Evolutionary conservation across 2,888 invertebrate genomes (phyloP).

Genomic region (Diarsia dahlii): DNA sequence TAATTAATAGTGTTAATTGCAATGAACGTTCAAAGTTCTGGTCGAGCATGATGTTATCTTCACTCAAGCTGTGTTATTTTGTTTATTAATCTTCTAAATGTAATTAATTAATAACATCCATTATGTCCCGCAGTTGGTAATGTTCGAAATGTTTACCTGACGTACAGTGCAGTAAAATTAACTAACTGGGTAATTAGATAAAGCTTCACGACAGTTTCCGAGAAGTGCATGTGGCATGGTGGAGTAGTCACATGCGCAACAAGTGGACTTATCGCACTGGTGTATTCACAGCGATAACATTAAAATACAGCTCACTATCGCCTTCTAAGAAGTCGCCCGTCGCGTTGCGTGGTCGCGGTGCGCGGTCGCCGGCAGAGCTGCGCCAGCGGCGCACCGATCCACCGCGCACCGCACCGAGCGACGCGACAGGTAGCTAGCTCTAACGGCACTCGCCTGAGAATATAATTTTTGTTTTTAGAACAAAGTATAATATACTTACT

Average conservation of each 20-base stretch:
- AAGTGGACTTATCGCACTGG: conserved; percentile 85
- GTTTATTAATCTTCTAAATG: conserved; percentile 25
- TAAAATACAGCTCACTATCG: conserved; percentile 87
- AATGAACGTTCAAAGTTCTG: conserved; percentile 39
- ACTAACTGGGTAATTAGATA: conserved; percentile 75
- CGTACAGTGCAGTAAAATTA: conserved; percentile 53
- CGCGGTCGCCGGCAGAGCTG: conserved; percentile 66
- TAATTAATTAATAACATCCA: conserved; percentile 42
- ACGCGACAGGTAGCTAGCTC: conserved; percentile 88
- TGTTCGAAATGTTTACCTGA: conserved; percentile 60
- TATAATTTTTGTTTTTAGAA: conserved; percentile 85
- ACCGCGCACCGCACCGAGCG: conserved; percentile 56
- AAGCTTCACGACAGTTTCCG: conserved; percentile 78
- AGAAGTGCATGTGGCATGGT: conserved; percentile 81
- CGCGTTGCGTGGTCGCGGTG: conserved; percentile 54
- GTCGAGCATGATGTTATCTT: conserved; percentile 28
- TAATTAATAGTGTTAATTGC: conserved; percentile 12
- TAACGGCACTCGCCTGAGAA: conserved; percentile 87
- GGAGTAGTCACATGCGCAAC: conserved; percentile 81
- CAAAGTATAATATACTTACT: conserved; percentile 80
- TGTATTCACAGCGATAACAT: conserved; percentile 88
- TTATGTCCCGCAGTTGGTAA: conserved; percentile 36
- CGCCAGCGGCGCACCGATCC: conserved; percentile 56
- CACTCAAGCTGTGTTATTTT: conserved; percentile 15
- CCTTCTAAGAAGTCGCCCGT: conserved; percentile 86